These are phyloP conservation scores for Emydoidea blandingii DNA, from an alignment of 2,797 vertebrate genomes.

Conservation along the genomic window DNA sequence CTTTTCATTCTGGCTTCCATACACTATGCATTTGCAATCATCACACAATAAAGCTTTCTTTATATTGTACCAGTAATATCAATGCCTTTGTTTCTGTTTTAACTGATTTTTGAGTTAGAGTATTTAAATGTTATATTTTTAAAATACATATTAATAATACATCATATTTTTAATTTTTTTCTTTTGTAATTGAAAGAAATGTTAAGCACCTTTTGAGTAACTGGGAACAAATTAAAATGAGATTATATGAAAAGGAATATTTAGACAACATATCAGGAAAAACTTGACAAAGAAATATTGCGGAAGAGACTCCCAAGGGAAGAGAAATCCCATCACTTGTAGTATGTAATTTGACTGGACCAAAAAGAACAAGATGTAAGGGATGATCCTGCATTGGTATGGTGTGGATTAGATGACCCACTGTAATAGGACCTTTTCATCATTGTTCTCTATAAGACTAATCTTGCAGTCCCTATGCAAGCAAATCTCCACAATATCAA, in stretches of 20 bases:
- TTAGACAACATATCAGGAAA: background rate
- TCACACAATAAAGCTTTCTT: background rate
- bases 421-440: background rate
- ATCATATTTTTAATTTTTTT: background rate
- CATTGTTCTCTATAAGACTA: constrained; percentile 8
- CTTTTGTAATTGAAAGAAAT: background rate
- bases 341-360: background rate
- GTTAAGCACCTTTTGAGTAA: background rate
- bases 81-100: background rate
- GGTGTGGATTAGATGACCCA: background rate
- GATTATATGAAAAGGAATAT: background rate
- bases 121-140: background rate
- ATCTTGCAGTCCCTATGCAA: constrained; percentile 10
- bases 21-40: background rate
- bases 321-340: background rate
- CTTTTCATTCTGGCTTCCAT: background rate
- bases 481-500: background rate
- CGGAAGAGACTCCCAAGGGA: background rate
- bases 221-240: background rate
- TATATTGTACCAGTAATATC: background rate
- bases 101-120: background rate
- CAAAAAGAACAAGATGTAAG: background rate
- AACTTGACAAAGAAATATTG: background rate
- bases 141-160: background rate
- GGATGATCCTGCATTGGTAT: background rate